Conservation (phyloP, 2,113 vertebrate genomes). For the Pogona vitticeps region DNA sequence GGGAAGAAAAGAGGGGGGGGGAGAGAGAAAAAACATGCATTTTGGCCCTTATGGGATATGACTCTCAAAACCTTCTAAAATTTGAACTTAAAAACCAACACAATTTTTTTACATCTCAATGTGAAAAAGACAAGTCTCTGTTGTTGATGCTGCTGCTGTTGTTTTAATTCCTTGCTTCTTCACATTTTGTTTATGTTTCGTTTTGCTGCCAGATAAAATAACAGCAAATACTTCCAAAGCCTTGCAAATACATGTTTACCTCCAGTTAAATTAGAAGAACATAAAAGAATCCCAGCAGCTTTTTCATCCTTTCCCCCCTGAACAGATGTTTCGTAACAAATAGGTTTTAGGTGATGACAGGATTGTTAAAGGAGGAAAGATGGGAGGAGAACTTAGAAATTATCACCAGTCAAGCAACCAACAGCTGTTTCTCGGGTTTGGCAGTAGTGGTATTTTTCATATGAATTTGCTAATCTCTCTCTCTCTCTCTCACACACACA, state of each 20-base stretch:
- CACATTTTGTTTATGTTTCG: not conserved
- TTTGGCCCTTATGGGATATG: too few species aligned
- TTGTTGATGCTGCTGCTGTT: not conserved
- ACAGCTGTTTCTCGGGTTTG: constrained; percentile 45
- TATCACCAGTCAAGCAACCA: not conserved
- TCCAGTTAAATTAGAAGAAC: constrained; percentile 16
- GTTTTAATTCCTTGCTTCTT: not conserved
- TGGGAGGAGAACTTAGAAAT: not conserved
- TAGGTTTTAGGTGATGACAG: constrained; percentile 39
- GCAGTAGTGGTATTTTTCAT: not conserved
- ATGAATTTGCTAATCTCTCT: not conserved
- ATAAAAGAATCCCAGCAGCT: constrained; percentile 31
- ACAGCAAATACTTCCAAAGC: not conserved
- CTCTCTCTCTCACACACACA: not conserved
- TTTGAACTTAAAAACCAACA: too few species aligned
- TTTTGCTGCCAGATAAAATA: constrained; percentile 4
- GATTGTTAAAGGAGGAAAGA: constrained; percentile 6
- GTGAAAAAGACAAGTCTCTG: not conserved
- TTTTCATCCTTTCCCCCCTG: constrained; percentile 31
- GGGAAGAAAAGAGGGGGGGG: too few species aligned
- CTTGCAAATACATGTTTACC: not conserved
- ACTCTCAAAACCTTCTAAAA: too few species aligned
- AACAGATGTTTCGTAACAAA: constrained; percentile 51
- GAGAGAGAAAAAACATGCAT: too few species aligned
- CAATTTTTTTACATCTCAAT: not conserved